phyloP scores from a whole-genome alignment of 2,888 invertebrate species.

The Callosobruchus maculatus region DNA sequence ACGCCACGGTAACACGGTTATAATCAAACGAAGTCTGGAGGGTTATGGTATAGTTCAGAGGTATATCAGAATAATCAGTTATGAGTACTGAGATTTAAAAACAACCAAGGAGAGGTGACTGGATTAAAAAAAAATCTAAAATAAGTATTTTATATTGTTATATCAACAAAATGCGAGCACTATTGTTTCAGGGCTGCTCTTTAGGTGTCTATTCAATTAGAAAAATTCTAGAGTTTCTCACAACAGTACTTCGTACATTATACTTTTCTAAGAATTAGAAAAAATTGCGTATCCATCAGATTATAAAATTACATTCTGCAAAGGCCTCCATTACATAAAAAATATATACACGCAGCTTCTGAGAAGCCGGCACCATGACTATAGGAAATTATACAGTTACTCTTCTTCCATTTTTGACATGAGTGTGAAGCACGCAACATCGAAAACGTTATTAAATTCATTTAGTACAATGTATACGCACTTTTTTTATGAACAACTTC shows the following conservation, averaged over 20 bases:
- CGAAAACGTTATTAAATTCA: neutral
- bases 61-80: too few species aligned
- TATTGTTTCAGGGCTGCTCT: too few species aligned
- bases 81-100: too few species aligned
- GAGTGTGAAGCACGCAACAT: neutral
- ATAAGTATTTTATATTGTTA: too few species aligned
- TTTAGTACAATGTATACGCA: neutral
- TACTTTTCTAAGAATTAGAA: neutral
- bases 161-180: too few species aligned
- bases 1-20: too few species aligned
- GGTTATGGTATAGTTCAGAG: too few species aligned
- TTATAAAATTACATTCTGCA: neutral
- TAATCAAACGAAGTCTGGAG: too few species aligned
- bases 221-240: neutral
- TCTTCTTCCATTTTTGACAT: neutral
- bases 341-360: neutral
- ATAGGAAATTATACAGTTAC: neutral
- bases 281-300: neutral
- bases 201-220: neutral
- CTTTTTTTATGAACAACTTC: neutral
- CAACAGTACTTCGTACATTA: neutral
- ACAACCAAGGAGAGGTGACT: too few species aligned
- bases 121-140: too few species aligned
- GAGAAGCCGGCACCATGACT: neutral
- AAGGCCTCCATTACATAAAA: neutral